Evolutionary conservation across 2,888 invertebrate species (phyloP).

Genomic region (Lasius fuliginosus): DNA sequence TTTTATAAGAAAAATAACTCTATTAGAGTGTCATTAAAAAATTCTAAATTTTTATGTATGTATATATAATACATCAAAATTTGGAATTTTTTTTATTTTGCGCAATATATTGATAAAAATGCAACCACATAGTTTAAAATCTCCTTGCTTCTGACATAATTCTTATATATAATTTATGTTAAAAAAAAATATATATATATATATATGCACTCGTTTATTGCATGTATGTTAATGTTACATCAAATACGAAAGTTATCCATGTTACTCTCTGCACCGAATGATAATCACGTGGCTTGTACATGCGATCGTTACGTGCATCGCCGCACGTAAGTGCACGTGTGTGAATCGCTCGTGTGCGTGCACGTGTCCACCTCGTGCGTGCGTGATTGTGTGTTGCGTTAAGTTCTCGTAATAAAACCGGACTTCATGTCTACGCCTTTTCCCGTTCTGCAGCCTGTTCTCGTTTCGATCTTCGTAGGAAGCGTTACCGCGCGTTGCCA

Average conservation of each 20-base stretch:
- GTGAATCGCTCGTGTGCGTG: not conserved
- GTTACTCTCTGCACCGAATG: constrained; percentile 66
- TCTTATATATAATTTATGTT: not conserved
- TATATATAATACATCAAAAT: not conserved
- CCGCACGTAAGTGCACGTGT: constrained; percentile 24
- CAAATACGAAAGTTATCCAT: constrained; percentile 37
- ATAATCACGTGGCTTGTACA: constrained; percentile 70
- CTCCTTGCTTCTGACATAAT: not conserved
- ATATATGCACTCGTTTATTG: not conserved
- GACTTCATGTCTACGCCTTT: constrained; percentile 71
- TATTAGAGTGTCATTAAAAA: not conserved
- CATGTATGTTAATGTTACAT: constrained; percentile 19
- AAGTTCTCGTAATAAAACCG: constrained; percentile 74
- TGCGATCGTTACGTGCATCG: constrained; percentile 60
- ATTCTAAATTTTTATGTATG: constrained; percentile 4
- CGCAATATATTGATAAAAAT: not conserved
- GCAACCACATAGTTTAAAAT: not conserved
- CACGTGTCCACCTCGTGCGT: constrained; percentile 10
- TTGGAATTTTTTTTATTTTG: not conserved
- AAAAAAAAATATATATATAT: no score
- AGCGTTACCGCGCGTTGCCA: constrained; percentile 60
- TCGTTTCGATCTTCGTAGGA: constrained; percentile 71
- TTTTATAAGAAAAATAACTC: not conserved
- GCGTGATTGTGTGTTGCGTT: constrained; percentile 46
- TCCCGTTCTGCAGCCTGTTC: constrained; percentile 62